Base-by-base conservation (phyloP, 2,797 vertebrate species). In the Graptemys geographica region DNA sequence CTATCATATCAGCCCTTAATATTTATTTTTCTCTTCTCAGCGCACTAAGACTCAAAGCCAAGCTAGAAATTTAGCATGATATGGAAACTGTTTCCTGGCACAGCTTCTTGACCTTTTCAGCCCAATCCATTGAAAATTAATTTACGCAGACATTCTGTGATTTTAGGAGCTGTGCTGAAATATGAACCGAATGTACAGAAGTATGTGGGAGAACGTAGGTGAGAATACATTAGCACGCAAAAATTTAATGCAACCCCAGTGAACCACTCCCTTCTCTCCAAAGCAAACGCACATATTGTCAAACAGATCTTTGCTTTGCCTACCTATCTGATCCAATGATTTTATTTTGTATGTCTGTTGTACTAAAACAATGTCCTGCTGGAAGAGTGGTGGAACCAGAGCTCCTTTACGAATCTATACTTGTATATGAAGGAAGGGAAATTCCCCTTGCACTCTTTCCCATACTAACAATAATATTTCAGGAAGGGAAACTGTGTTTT, bases 251-350 rank as follows among this genome's bases (percentile, higher is more conserved):
- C 8, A 49, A 89, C 5, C 16, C 49, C 55, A 86, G 11, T 44
- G 41, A 3, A 5, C 33, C 87, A 44, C 2, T 84, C 21, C 51
- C 52, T 31, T 92, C 53, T 86, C 81, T 81, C 91, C 89, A 92
- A 94, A 89, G 93, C 81, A 90, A 93, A 84, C 49, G 37, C 65
- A n/a, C 8, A 4, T 5, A 79, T 94, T 88, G 93, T 41, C 37
- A 94, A 87, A 52, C 19, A 89, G 57, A 65, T 88, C n/a, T 84
- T 92, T 92, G 88, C 86, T 91, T 91, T 31, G 12, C 33, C 57
- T 86, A 57, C 79, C 47, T 88, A 51, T 44, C 49, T 80, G 72
- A 91, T 72, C 25, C 27, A 65, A 55, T 19, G 51, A 88, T 52
- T 55, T 86, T 83, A 27, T 23, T 94, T 33, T 81, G 37, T 79